Evolutionary conservation across 2,113 vertebrate genomes (phyloP), one percentile per base, ranked within the genome.

Genomic region (Leptosomus discolor): DNA sequence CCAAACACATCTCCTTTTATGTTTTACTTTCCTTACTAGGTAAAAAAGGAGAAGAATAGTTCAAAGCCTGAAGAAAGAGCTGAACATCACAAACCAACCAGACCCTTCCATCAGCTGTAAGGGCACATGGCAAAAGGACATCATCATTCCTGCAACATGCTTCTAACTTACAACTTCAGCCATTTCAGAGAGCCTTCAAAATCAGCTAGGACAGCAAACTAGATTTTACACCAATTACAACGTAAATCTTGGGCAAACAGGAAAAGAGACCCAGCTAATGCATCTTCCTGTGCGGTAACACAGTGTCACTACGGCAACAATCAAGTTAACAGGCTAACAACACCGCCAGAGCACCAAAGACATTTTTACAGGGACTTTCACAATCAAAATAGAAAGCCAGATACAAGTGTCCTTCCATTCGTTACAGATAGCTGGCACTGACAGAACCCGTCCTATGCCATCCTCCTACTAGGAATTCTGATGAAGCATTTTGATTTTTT

Each of bases 11-110:
- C 45, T 56, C 16, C 17, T 61, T 53, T 89, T 36, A 27, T 53
- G 8, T 43, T 91, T 85, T 71, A 56, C 54, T 93, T 73, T 94
- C 51, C 5, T 80, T 95, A 73, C 58, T 56, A 98, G 95, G 88
- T 63, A 63, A 96, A 95, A 82, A 95, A 82, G n/a, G 63, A 93
- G 60, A 91, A 95, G 37, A 74, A 75, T 96, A 48, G 53, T 96
- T 75, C 64, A 96, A 90, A 92, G 92, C 45, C 84, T 97, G 74
- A 96, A 94, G 93, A 80, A 92, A 36, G 95, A 97, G 39, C 51
- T 98, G 53, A 92, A 93, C 39, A 79, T 54, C 43, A 75, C 61
- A 90, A 69, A 65, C 36, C 50, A 92, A 22, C 23, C 76, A 53
- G 87, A 94, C 29, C 37, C 43, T 60, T 90, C 90, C 41, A 61